Percentiles rank a stretch among this genome's conserved stretches.
phyloP scores from a whole-genome alignment of 2,888 invertebrate genomes.

The Erpobdella octoculata region DNA sequence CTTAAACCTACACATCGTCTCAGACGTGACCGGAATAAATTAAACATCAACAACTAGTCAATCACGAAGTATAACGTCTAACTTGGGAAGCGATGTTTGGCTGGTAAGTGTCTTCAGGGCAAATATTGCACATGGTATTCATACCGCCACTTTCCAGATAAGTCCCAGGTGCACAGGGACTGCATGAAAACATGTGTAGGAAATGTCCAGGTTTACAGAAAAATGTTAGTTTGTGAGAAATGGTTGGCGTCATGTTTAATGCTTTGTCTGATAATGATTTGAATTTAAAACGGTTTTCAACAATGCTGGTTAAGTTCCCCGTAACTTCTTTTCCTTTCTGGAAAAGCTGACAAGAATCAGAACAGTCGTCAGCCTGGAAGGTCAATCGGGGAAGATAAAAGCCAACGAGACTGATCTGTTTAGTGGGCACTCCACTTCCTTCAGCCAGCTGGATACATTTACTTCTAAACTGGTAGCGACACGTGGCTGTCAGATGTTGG shows the following conservation, averaged over 20 bases:
- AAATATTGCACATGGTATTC: background rate
- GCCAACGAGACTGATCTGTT: too few species aligned
- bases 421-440: background rate
- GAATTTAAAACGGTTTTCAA: background rate
- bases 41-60: too few species aligned
- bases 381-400: background rate
- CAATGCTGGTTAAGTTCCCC: background rate
- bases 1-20: background rate
- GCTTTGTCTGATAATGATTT: background rate
- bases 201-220: conserved; percentile 3
- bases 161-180: conserved; percentile 6
- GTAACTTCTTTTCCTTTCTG: background rate
- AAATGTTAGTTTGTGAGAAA: background rate
- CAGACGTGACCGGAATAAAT: background rate
- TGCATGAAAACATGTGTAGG: background rate
- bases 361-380: background rate
- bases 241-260: background rate
- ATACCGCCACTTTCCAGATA: background rate
- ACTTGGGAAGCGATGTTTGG: background rate
- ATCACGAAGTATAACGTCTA: background rate
- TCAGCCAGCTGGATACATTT: too few species aligned
- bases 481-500: too few species aligned
- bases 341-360: conserved; percentile 13
- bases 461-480: too few species aligned
- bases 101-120: conserved; percentile 6